These are phyloP conservation scores for Sisyra terminalis DNA, from an alignment of 2,888 invertebrate genomes.

Conservation along the genomic window DNA sequence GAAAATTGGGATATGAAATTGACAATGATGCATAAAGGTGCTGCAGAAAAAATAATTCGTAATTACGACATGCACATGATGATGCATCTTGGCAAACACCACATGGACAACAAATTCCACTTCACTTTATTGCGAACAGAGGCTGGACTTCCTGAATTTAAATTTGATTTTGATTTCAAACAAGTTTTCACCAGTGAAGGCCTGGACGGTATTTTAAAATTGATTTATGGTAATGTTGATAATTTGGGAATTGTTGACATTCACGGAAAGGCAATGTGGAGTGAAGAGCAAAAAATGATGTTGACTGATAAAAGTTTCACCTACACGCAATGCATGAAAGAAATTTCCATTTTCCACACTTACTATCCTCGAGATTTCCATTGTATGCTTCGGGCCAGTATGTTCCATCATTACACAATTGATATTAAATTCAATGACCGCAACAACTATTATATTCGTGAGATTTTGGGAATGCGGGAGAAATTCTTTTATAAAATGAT, in stretches of 20 bases:
- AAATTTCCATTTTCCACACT: neutral
- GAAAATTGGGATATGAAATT: conserved; percentile 12
- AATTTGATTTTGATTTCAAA: conserved; percentile 23
- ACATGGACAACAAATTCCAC: conserved; percentile 18
- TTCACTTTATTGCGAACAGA: conserved; percentile 18
- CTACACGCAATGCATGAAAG: conserved; percentile 14
- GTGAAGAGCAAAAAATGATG: conserved; percentile 20
- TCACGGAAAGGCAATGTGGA: conserved; percentile 19
- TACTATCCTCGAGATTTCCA: no score
- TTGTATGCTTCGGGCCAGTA: no score
- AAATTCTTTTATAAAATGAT: no score
- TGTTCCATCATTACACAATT: neutral
- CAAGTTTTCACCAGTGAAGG: conserved; percentile 19
- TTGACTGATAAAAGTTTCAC: conserved; percentile 13
- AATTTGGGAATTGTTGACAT: conserved; percentile 19
- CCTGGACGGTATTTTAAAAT: conserved; percentile 18
- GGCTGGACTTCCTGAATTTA: conserved; percentile 21
- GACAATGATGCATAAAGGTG: conserved; percentile 20
- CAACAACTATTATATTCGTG: conserved; percentile 11
- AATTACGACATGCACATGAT: conserved; percentile 22
- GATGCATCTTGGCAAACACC: conserved; percentile 18
- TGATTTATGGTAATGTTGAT: conserved; percentile 20
- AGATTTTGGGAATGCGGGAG: conserved; percentile 9
- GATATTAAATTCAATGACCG: neutral
- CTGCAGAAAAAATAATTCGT: conserved; percentile 17